Base-by-base conservation (phyloP, 2,797 vertebrate genomes). In the Sebastes melanostomus region DNA sequence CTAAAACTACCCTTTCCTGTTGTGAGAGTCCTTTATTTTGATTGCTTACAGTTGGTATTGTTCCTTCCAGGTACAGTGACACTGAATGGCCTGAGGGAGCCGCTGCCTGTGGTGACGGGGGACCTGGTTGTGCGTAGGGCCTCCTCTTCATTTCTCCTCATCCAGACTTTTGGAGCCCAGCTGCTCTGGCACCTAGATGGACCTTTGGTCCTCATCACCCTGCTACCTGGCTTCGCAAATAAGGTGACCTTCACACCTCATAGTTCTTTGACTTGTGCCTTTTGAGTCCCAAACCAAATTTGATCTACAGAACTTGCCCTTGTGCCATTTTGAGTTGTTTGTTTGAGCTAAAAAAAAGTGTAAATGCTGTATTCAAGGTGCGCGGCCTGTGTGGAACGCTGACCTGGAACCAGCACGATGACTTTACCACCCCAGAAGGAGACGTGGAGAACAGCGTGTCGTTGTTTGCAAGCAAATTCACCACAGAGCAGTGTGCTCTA, bases 341-440 rank as follows among this genome's bases (percentile, higher is more conserved):
- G 8, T 52, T 55, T 34, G 32, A 46, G n/a, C 27, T 61, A 27
- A 10, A 76, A 27, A 10, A 76, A 54, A 9, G 8, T 85, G 30
- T 36, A 3, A 25, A 12, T 72, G 20, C 0, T 91, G 11, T 67
- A 4, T 79, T 84, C 2, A 82, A 99, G 98, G 97, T 99, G 8
- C 96, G 96, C 1, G 98, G 98, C 3, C 93, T 99, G 18, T 99
- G 98, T 16, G 97, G 97, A 32, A 99, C 98, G 1, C 95, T 97
- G 83, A 98, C 95, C 52, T 97, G 97, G 96, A 97, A 94, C 90
- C 97, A 97, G 92, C 94, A 95, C 0, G 98, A 98, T 1, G 98
- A 99, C 78, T 99, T 99, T 84, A 96, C 94, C 80, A 98, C 97
- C 0, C 97, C 97, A 0, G 96, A 94, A 0, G 97, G 98, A 0